Percentiles rank a stretch among this genome's conserved stretches.
Conservation (phyloP, 2,797 vertebrate species). For the Sebastes matsubarae region DNA sequence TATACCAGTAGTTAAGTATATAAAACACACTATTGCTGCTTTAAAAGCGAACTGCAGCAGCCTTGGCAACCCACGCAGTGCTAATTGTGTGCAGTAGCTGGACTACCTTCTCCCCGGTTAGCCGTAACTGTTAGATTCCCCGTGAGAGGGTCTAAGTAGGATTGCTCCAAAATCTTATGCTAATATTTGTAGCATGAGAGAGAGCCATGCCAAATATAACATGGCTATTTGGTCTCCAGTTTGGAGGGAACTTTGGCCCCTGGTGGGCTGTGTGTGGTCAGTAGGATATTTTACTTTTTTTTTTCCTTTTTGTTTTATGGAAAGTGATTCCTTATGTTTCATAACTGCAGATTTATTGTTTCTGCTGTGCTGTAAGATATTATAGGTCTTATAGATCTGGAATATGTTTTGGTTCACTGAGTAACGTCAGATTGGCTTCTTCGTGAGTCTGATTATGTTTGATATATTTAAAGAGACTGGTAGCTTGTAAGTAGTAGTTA, state of each 20-base stretch:
- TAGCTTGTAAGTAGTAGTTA: constrained; percentile 44
- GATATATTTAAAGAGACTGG: constrained; percentile 76
- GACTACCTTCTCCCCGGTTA: constrained; percentile 64
- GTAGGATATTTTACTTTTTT: constrained; percentile 65
- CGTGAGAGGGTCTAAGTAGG: constrained; percentile 58
- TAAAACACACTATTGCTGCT: constrained; percentile 19
- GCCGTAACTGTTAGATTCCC: constrained; percentile 62
- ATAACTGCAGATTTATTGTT: constrained; percentile 73
- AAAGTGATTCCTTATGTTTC: constrained; percentile 68
- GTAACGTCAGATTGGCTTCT: constrained; percentile 60
- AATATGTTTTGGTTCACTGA: constrained; percentile 58
- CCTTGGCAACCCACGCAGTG: constrained; percentile 34
- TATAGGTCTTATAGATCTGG: constrained; percentile 88
- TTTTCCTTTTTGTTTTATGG: constrained; percentile 57
- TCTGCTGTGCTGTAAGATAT: constrained; percentile 73
- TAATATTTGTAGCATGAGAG: constrained; percentile 76
- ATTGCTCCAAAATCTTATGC: constrained; percentile 69
- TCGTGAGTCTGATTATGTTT: constrained; percentile 65
- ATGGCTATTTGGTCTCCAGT: constrained; percentile 81
- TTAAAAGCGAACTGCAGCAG: constrained; percentile 10
- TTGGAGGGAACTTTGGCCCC: constrained; percentile 87
- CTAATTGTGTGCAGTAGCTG: constrained; percentile 65
- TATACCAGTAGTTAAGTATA: background rate
- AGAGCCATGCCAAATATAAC: constrained; percentile 78
- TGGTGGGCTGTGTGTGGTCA: constrained; percentile 81